Percentiles rank a stretch among this genome's conserved stretches.
These are phyloP conservation scores for Gnathonemus echidnorhynchus DNA, from an alignment of 2,113 vertebrate genomes.

Conservation along the genomic window DNA sequence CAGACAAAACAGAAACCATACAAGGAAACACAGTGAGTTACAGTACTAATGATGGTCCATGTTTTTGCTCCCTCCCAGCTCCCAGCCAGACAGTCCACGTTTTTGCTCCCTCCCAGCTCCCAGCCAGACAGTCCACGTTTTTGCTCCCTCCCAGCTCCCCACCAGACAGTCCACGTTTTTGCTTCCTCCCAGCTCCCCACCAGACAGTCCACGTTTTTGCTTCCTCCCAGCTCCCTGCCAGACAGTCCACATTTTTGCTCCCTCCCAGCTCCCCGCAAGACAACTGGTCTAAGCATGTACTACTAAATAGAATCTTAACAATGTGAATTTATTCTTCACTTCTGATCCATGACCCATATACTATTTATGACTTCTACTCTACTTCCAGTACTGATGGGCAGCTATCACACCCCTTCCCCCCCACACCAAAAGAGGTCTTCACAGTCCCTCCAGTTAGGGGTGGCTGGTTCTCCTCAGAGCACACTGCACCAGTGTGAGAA, in stretches of 20 bases:
- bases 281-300: neutral
- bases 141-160: neutral
- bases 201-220: neutral
- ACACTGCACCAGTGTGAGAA: conserved; percentile 35
- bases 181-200: neutral
- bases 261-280: neutral
- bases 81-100: neutral
- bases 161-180: neutral
- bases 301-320: neutral
- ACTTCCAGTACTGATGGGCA: neutral
- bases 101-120: neutral
- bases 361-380: neutral
- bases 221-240: neutral
- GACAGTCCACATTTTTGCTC: neutral
- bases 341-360: neutral
- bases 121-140: neutral
- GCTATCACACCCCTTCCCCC: neutral
- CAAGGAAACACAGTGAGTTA: neutral
- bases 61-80: neutral
- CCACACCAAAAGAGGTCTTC: neutral
- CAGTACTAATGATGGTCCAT: neutral
- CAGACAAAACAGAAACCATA: conserved; percentile 11
- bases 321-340: neutral
- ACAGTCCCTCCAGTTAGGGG: neutral
- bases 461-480: conserved; percentile 31